These are phyloP conservation scores for Acropternis orthonyx DNA, from an alignment of 2,797 vertebrate species.

Conservation along the genomic window DNA sequence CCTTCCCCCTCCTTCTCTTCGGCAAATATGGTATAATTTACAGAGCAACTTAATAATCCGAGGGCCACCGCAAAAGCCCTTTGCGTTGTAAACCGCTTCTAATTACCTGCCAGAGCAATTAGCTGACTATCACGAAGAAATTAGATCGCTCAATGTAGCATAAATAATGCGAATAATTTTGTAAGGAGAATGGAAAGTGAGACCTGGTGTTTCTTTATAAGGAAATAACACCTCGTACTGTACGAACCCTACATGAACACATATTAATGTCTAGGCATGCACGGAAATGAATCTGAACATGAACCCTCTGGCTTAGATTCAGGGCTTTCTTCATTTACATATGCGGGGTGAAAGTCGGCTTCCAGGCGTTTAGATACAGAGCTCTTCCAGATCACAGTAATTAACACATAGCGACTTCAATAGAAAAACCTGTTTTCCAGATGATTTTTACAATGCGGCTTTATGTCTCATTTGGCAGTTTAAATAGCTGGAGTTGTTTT, in stretches of 20 bases:
- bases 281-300: slow-evolving; percentile 75
- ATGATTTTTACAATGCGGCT: slow-evolving; percentile 86
- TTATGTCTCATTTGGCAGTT: slow-evolving; percentile 86
- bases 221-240: slow-evolving; percentile 83
- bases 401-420: slow-evolving; percentile 83
- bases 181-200: slow-evolving; percentile 83
- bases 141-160: slow-evolving; percentile 89
- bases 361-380: slow-evolving; percentile 78
- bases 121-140: slow-evolving; percentile 85
- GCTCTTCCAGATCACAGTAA: slow-evolving; percentile 83
- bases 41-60: slow-evolving; percentile 85
- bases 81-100: slow-evolving; percentile 81
- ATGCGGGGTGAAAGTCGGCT: slow-evolving; percentile 77
- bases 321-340: slow-evolving; percentile 77
- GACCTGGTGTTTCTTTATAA: slow-evolving; percentile 84
- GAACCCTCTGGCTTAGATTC: slow-evolving; percentile 78
- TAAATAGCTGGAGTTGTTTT: slow-evolving; percentile 81
- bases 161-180: slow-evolving; percentile 88
- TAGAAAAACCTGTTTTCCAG: slow-evolving; percentile 85
- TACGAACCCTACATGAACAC: slow-evolving; percentile 77
- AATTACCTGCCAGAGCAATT: slow-evolving; percentile 89
- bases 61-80: slow-evolving; percentile 80
- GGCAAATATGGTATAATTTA: slow-evolving; percentile 87
- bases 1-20: slow-evolving; percentile 50
- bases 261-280: slow-evolving; percentile 79